These are phyloP conservation scores for Erythrocebus patas DNA, from an alignment of 2,113 vertebrate species.

Conservation along the genomic window DNA sequence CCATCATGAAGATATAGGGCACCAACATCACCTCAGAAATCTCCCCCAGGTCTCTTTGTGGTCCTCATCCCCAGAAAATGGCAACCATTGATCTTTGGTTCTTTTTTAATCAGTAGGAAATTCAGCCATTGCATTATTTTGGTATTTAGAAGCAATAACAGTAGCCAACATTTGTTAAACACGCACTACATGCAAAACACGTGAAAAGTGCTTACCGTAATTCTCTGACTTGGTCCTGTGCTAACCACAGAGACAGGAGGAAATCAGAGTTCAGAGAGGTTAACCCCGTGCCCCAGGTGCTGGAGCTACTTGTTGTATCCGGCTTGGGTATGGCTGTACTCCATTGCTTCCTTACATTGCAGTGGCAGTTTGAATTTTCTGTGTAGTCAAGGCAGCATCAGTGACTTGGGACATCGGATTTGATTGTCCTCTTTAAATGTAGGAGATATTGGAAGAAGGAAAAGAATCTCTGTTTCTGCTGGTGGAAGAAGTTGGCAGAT, in stretches of 20 bases:
- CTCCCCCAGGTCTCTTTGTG: neutral
- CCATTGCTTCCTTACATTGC: neutral
- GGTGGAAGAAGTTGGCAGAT: constrained; percentile 6
- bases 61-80: neutral
- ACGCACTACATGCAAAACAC: neutral
- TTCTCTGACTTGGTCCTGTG: neutral
- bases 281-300: neutral
- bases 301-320: neutral
- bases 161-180: neutral
- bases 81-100: neutral
- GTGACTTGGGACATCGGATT: neutral
- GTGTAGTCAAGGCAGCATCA: neutral
- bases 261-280: neutral
- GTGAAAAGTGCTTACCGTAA: neutral
- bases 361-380: neutral
- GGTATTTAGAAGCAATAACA: neutral
- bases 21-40: neutral
- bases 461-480: neutral
- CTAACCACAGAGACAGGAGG: neutral
- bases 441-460: neutral
- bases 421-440: constrained; percentile 25
- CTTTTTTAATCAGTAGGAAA: neutral
- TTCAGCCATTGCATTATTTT: neutral
- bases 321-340: neutral
- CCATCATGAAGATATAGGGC: neutral